Base-by-base conservation (phyloP, 2,797 vertebrate species). In the Lithobates sylvaticus region DNA sequence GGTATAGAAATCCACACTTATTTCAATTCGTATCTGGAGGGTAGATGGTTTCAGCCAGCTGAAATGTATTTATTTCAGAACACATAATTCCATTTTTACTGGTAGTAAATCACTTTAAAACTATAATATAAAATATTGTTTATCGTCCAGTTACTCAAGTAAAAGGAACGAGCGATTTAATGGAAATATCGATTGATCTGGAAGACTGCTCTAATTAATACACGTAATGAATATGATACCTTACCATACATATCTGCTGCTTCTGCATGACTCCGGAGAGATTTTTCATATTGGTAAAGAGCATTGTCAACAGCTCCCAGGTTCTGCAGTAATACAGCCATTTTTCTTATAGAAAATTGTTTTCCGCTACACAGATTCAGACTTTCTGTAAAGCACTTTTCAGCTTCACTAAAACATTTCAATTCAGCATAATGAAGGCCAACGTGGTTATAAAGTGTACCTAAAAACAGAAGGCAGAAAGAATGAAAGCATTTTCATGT, bases 381-480 rank as follows among this genome's bases (percentile, higher is more conserved):
- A 15, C 74, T 76, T 89, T 88, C 84, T 29, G 71, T 26, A 67
- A 88, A 91, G 50, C 23, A 3, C 70, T 36, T 76, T 70, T 77
- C 78, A 27, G 85, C 89, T 76, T 88, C 76, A 32, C 61, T 85
- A 71, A 91, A 90, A 34, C 10, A 50, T 68, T 84, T 75, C 76
- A 84, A 76, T 86, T 76, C 78, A 44, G 84, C 83, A 78, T 81
- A 88, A 85, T 71, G 89, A 21, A 88, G 84, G 21, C 89, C 83
- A n/a, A 86, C 0, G 9, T 70, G 42, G 29, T 86, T 91, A 82
- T 88, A 71, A 39, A 88, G 86, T 78, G 74, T 85, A 21, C 87
- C 84, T 77, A 67, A 83, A 74, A 87, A 77, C 54, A 39, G 13
- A 69, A 64, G 29, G 16, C 15, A 34, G 23, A 68, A 68, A 67